Percentiles rank a stretch among this genome's conserved stretches.
These are phyloP conservation scores for Oryzias woworae DNA, from an alignment of 2,113 vertebrate genomes.

Conservation along the genomic window DNA sequence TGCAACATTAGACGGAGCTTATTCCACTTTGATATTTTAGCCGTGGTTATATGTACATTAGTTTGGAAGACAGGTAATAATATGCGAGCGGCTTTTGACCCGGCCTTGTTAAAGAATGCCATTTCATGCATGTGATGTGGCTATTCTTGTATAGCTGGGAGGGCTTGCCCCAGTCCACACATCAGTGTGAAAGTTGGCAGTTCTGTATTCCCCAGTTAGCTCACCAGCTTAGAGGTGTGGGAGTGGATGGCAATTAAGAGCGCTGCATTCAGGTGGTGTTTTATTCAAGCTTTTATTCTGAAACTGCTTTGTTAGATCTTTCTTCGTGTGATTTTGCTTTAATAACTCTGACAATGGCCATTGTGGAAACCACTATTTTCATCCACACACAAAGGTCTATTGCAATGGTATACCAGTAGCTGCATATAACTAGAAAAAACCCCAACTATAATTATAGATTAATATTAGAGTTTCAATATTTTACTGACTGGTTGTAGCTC, in stretches of 20 bases:
- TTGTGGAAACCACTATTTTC: background rate
- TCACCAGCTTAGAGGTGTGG: conserved; percentile 14
- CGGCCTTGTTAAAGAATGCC: conserved; percentile 42
- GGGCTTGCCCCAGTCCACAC: conserved; percentile 46
- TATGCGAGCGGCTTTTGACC: conserved; percentile 16
- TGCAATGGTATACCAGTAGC: no score
- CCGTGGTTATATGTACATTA: background rate
- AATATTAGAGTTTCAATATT: no score
- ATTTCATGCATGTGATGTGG: conserved; percentile 42
- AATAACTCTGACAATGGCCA: background rate
- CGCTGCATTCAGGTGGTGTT: conserved; percentile 25
- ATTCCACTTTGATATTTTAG: background rate
- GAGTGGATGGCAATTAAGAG: conserved; percentile 41
- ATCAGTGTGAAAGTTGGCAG: conserved; percentile 30
- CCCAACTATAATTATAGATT: no score
- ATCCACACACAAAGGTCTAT: no score
- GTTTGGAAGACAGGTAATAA: background rate
- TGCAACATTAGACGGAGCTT: conserved; percentile 5
- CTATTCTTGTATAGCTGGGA: conserved; percentile 49
- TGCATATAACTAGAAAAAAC: no score
- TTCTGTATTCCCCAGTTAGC: conserved; percentile 15
- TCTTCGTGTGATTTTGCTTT: background rate
- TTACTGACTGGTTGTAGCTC: no score
- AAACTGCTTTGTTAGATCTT: background rate
- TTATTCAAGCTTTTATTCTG: conserved; percentile 34